Evolutionary conservation across 2,888 invertebrate genomes (phyloP), one percentile per base, ranked within the genome.

Genomic region (Cantharis flavilabris): DNA sequence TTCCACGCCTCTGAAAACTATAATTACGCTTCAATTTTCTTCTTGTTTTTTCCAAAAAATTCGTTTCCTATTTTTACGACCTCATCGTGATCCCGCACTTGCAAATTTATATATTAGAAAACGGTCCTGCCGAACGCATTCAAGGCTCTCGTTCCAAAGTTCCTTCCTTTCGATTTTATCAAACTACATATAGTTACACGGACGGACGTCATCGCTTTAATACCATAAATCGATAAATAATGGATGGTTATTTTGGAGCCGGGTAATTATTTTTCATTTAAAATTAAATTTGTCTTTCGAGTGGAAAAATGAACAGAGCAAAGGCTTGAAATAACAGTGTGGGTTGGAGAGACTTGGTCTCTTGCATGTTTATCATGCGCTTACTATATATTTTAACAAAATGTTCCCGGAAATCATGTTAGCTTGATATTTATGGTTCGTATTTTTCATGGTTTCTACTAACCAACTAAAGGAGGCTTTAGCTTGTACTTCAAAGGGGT

Each of bases 371-470:
- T 67, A 73, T 70, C 65, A 73, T 77, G 74, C 77, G 78, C 71
- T 71, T 72, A 72, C 76, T 30, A 20, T 76, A 79, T 76, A 80
- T 80, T 79, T 83, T 83, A 84, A 75, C 78, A 73, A 75, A 75
- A 73, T 71, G 76, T 85, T 85, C 85, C 85, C 84, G 86, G 85
- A 86, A 85, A 85, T 84, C 83, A 84, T 84, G 83, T 84, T 85
- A 81, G 84, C 84, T 82, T 82, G 80, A 85, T 84, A 85, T 86
- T 86, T 85, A 85, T 84, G 86, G 84, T 81, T 83, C 83, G 85
- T 83, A 84, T 85, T 86, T 86, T 86, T 85, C 85, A 84, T 85
- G 84, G 85, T 85, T 85, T 84, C 82, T 81, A 85, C 83, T 83
- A 83, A 83, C 82, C 83, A 81, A 83, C 82, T 82, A 80, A 84